These are phyloP conservation scores for Gryllus bimaculatus DNA, from an alignment of 1,140 invertebrate species.

Conservation along the genomic window DNA sequence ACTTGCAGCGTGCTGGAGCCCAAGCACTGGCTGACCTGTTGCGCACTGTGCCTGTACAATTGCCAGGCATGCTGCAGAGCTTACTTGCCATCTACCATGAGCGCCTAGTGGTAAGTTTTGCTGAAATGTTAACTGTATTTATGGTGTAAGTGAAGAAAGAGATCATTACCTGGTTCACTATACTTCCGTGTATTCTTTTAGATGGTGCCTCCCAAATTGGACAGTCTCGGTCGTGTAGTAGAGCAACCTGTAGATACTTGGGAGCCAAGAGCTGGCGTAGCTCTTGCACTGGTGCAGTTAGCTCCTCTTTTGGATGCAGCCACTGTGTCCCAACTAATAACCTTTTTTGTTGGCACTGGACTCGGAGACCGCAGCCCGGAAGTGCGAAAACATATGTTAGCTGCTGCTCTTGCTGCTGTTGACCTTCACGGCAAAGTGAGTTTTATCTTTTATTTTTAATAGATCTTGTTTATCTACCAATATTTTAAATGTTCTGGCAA, in stretches of 20 bases:
- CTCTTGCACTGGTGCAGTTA: constrained; percentile 65
- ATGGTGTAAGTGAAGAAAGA: neutral
- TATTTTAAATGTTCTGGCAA: too few species aligned
- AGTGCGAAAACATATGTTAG: constrained; percentile 84
- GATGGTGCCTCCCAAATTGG: constrained; percentile 77
- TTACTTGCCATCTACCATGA: constrained; percentile 69
- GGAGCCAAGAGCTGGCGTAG: constrained; percentile 79
- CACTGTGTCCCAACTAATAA: constrained; percentile 58
- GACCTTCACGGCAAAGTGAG: constrained; percentile 82
- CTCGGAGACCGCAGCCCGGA: constrained; percentile 74
- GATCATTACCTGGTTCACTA: neutral
- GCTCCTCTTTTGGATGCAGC: constrained; percentile 58
- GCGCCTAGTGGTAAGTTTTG: constrained; percentile 48
- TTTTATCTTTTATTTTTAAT: neutral
- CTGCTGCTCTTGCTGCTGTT: constrained; percentile 82
- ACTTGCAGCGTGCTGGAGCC: constrained; percentile 68
- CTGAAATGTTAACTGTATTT: constrained; percentile 10
- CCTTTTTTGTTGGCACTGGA: constrained; percentile 78
- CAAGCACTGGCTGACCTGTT: constrained; percentile 62
- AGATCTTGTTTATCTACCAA: too few species aligned
- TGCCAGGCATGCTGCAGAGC: constrained; percentile 47
- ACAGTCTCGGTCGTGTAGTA: constrained; percentile 84
- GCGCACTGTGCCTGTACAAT: constrained; percentile 40
- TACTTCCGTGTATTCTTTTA: constrained; percentile 30
- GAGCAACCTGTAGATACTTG: constrained; percentile 78